These are phyloP conservation scores for Rhinopomastus cyanomelas DNA, from an alignment of 2,113 vertebrate species.

Conservation along the genomic window DNA sequence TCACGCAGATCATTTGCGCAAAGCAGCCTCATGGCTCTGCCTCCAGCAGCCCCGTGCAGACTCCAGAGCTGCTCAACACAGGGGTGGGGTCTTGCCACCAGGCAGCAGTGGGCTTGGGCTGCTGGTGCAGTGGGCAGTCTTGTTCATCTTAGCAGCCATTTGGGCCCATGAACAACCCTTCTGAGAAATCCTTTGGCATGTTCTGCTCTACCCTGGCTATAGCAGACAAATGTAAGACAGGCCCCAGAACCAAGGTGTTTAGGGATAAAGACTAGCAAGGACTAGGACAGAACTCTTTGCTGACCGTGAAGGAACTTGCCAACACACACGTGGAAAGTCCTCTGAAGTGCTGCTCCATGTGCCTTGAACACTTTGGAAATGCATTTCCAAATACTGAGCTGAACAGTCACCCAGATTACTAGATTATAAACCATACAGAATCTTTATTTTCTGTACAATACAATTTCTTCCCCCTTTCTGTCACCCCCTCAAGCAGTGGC, in stretches of 20 bases:
- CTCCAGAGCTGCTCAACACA: neutral
- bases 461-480: neutral
- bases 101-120: neutral
- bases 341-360: neutral
- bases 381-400: neutral
- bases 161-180: neutral
- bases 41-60: neutral
- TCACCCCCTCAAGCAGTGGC: neutral
- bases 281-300: neutral
- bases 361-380: constrained; percentile 1
- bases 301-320: neutral
- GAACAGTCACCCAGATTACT: neutral
- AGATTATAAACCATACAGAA: neutral
- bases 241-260: neutral
- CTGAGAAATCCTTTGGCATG: neutral
- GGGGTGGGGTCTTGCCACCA: neutral
- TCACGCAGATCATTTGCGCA: neutral
- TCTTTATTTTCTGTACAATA: neutral
- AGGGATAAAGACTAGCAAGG: neutral
- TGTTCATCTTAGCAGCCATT: neutral
- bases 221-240: neutral
- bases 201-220: neutral
- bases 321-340: neutral
- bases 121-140: neutral
- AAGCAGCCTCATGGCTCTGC: neutral